Conservation (phyloP, 2,888 invertebrate species). For the Auanema freiburgensis region DNA sequence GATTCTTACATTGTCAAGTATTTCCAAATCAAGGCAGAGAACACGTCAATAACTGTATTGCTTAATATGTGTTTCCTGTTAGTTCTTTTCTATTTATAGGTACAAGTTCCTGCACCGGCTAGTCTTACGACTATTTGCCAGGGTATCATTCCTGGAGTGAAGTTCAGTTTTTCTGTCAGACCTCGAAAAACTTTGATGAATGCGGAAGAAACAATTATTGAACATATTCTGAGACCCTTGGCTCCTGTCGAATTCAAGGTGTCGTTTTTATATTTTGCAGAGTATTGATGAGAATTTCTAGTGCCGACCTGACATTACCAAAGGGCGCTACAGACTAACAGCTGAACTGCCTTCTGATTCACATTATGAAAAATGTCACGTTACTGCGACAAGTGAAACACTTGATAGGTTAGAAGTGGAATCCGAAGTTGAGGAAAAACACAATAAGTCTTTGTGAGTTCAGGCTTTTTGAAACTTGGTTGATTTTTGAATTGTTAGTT, state of each 20-base stretch:
- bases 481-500: slow-evolving; percentile 24
- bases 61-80: background rate
- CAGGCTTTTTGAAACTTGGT: slow-evolving; percentile 9
- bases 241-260: slow-evolving; percentile 54
- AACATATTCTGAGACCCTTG: slow-evolving; percentile 54
- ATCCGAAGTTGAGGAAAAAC: slow-evolving; percentile 31
- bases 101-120: slow-evolving; percentile 32
- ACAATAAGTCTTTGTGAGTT: slow-evolving; percentile 1
- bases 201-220: slow-evolving; percentile 44
- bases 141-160: slow-evolving; percentile 49
- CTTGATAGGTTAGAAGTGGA: slow-evolving; percentile 40
- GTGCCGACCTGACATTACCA: slow-evolving; percentile 49
- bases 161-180: slow-evolving; percentile 52
- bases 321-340: slow-evolving; percentile 49
- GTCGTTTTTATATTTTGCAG: slow-evolving; percentile 2
- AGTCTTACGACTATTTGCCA: slow-evolving; percentile 43
- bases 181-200: slow-evolving; percentile 52
- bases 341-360: slow-evolving; percentile 39
- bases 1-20: slow-evolving; percentile 16
- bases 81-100: slow-evolving; percentile 6
- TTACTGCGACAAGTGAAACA: slow-evolving; percentile 49
- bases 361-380: slow-evolving; percentile 45
- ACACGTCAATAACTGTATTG: background rate
- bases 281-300: slow-evolving; percentile 8
- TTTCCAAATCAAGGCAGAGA: slow-evolving; percentile 6